Evolutionary conservation across 2,113 vertebrate genomes (phyloP), one percentile per base, ranked within the genome.

Genomic region (Manacus vitellinus): DNA sequence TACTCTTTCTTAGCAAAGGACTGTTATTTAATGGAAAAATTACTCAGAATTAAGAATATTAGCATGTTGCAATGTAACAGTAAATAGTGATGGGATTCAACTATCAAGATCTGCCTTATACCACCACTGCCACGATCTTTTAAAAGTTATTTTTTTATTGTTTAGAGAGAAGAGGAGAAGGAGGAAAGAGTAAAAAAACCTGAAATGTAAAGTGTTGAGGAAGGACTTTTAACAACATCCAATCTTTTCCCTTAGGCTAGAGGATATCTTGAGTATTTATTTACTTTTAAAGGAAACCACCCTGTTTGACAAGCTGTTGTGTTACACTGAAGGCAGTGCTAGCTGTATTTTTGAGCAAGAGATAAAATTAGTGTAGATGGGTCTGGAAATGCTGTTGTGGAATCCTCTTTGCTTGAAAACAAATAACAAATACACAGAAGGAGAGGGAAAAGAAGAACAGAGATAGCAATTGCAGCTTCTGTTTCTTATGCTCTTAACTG

Each of bases 271-370:
- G 54, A 84, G 49, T 85, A 92, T 94, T 96, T 97, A 92, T 94
- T 96, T 95, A 97, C 94, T 96, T 92, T 91, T 70, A 88, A 96
- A 89, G 81, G 87, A 96, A 95, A 76, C 77, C 74, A 93, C 92
- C 87, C 77, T 93, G 95, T 82, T 95, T 97, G 93, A 89, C 96
- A 97, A 96, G 94, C 96, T 97, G 95, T 97, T 96, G 92, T 95
- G 96, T 94, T 97, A 96, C 75, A 85, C 84, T 94, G 94, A 96
- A 96, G 87, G 71, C 94, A 96, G 79, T 84, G 92, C 56, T 95
- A 92, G 62, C 91, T 71, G 71, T 84, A 81, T 94, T 95, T 95
- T 89, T 79, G 58, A 95, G 89, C 39, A 91, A 92, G 58, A 89
- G 93, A 97, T 91, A 94, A 97, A 96, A 93, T 97, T 96, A 96